These are phyloP conservation scores for Danio kyathit DNA, from an alignment of 2,797 vertebrate species.

Conservation along the genomic window DNA sequence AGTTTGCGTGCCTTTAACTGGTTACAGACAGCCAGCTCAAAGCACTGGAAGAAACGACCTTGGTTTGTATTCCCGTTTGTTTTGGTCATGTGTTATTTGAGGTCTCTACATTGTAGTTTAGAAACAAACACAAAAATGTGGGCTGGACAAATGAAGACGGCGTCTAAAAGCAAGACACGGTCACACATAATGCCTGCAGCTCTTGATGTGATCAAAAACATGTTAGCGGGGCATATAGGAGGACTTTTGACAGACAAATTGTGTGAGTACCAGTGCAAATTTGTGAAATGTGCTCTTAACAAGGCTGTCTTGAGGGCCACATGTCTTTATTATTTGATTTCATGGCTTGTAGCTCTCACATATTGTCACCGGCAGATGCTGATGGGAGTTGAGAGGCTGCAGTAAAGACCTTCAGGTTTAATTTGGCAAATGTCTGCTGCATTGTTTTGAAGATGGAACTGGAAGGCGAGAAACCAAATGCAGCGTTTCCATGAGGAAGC, in stretches of 20 bases:
- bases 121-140: slow-evolving; percentile 5
- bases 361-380: slow-evolving; percentile 11
- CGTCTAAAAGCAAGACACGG: not conserved
- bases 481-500: not conserved
- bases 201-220: slow-evolving; percentile 34
- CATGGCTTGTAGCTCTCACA: slow-evolving; percentile 1
- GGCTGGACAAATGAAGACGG: slow-evolving; percentile 22
- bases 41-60: slow-evolving; percentile 23
- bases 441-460: slow-evolving; percentile 21
- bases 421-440: slow-evolving; percentile 21
- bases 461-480: not conserved
- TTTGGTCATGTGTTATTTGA: slow-evolving; percentile 8
- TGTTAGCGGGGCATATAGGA: slow-evolving; percentile 2
- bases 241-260: not conserved
- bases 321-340: slow-evolving; percentile 35
- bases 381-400: not conserved
- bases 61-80: not conserved
- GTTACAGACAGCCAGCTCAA: slow-evolving; percentile 24
- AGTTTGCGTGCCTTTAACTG: slow-evolving; percentile 10
- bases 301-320: slow-evolving; percentile 21
- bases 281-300: slow-evolving; percentile 18
- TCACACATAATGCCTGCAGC: slow-evolving; percentile 14
- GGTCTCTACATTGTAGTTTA: not conserved
- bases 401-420: slow-evolving; percentile 22
- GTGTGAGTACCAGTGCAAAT: slow-evolving; percentile 3